Evolutionary conservation across 2,797 vertebrate genomes (phyloP), one percentile per base, ranked within the genome.

Genomic region (Ceryle rudis): DNA sequence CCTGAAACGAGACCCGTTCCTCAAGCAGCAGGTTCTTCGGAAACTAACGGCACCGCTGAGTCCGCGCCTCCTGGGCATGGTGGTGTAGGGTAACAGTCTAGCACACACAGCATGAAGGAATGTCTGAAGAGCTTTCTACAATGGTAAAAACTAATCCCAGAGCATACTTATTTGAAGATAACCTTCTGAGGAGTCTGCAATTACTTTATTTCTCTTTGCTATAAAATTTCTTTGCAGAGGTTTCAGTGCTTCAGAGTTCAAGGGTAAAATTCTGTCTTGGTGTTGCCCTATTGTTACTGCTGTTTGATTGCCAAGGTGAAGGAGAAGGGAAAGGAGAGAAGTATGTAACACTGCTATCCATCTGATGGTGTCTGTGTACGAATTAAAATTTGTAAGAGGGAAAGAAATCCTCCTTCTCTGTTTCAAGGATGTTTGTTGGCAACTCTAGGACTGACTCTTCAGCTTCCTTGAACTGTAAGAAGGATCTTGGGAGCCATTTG

Each of bases 291-390:
- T 55, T 54, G 29, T 60, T 66, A 8, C 21, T 55, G 52, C 71
- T 82, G 64, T 84, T 84, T 47, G 35, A 28, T 95, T 91, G 90
- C 83, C 78, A 58, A 51, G 21, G 26, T 93, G 52, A 90, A 80
- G 55, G 11, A 42, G 77, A 80, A 70, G 54, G 29, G 91, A 66
- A 93, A 87, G 83, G 31, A 25, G 65, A 93, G 87, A 75, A 46
- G 58, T 71, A 8, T 29, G 13, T 58, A 71, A 72, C 23, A 3
- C 65, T 84, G 39, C 42, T 52, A 19, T 77, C 81, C 35, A 49
- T 3, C 51, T 54, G 86, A 72, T 93, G 51, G 62, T 93, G 79
- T 92, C 75, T 69, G 5, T 61, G 44, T 87, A 51, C 58, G 57
- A 79, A 89, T 60, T 90, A 69, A 60, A 35, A 67, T 90, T 71